These are phyloP conservation scores for Mus pahari DNA, from an alignment of 2,113 vertebrate species.

Conservation along the genomic window DNA sequence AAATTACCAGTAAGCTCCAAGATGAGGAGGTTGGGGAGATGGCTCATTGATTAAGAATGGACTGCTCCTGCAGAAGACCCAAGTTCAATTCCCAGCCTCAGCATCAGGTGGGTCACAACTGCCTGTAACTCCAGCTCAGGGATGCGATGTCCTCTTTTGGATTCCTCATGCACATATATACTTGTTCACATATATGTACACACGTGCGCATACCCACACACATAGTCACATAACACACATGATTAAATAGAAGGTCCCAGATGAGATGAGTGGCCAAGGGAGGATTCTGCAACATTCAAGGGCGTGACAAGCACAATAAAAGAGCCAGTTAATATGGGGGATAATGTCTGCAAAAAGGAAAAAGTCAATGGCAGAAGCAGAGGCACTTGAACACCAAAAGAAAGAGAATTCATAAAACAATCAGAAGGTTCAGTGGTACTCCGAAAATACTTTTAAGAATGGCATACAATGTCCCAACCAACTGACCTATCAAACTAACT, in stretches of 20 bases:
- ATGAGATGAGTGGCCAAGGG: background rate
- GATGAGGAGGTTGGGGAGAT: background rate
- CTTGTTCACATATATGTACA: too few species aligned
- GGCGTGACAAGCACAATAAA: conserved; percentile 99
- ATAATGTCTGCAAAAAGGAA: conserved; percentile 95
- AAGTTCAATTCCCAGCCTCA: background rate
- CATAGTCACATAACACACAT: background rate
- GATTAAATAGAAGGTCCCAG: background rate
- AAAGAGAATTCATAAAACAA: conserved; percentile 99
- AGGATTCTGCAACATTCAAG: conserved; percentile 28
- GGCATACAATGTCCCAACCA: conserved; percentile 96
- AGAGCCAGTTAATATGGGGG: conserved; percentile 98
- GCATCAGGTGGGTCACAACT: background rate
- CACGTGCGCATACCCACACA: background rate
- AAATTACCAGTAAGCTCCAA: background rate
- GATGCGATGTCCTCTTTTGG: background rate
- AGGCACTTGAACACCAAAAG: conserved; percentile 99
- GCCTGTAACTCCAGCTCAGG: background rate
- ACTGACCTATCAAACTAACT: conserved; percentile 99
- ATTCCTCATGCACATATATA: background rate
- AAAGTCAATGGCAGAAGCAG: conserved; percentile 95
- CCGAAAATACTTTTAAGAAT: conserved; percentile 99
- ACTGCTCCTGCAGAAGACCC: background rate
- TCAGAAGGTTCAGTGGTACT: conserved; percentile 99
- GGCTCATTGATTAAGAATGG: too few species aligned